Conservation (phyloP, 2,888 invertebrate species). For the Neoscelio sp. region DNA sequence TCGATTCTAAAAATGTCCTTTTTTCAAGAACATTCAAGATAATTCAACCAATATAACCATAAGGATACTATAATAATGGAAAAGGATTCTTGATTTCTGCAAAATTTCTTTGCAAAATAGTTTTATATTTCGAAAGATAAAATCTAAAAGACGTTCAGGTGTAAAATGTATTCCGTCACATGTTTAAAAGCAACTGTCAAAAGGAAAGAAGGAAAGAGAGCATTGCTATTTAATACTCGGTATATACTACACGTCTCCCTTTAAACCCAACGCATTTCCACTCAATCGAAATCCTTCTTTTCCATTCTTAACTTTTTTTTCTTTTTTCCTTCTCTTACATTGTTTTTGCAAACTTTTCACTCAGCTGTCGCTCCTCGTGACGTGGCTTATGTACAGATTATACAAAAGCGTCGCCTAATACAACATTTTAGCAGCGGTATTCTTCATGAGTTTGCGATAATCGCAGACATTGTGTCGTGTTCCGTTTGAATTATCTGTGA, state of each 20-base stretch:
- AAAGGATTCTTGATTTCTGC: constrained; percentile 43
- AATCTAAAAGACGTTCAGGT: constrained; percentile 14
- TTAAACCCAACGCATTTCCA: constrained; percentile 28
- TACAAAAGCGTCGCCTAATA: background rate
- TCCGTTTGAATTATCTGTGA: constrained; percentile 1
- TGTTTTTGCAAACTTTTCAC: constrained; percentile 18
- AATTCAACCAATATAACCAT: too few relatives aligned
- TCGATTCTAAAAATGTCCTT: constrained; percentile 11
- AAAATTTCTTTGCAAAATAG: constrained; percentile 12
- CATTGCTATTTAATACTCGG: constrained; percentile 31
- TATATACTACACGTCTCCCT: constrained; percentile 23
- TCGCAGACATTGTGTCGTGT: constrained; percentile 2
- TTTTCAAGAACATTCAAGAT: too few relatives aligned
- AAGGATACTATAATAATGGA: too few relatives aligned
- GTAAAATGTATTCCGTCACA: constrained; percentile 29
- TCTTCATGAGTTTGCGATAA: constrained; percentile 1
- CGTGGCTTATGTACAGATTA: constrained; percentile 11
- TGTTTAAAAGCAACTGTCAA: constrained; percentile 47
- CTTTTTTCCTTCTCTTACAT: constrained; percentile 15
- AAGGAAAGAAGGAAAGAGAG: constrained; percentile 34
- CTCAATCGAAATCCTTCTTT: constrained; percentile 41
- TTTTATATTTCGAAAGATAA: constrained; percentile 3
- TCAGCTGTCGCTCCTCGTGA: constrained; percentile 11
- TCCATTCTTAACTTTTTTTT: constrained; percentile 32
- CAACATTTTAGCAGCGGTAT: background rate